Conservation (phyloP, 2,888 invertebrate species). For the Ephialtes manifestator region DNA sequence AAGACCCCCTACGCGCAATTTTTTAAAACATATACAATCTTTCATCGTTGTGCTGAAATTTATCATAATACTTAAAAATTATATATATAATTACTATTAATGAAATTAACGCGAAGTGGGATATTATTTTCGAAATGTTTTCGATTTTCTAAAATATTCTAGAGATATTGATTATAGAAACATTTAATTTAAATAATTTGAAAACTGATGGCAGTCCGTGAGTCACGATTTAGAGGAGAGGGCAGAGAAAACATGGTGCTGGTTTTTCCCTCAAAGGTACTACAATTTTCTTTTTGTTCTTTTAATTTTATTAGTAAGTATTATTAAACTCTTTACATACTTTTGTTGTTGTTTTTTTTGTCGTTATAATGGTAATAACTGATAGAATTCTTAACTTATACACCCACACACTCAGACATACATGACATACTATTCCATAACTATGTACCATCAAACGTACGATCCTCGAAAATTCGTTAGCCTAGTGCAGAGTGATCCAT, state of each 20-base stretch:
- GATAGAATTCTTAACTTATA: constrained; percentile 81
- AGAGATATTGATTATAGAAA: too few relatives aligned
- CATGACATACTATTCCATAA: constrained; percentile 78
- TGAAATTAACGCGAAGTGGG: too few relatives aligned
- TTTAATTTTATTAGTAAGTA: constrained; percentile 82
- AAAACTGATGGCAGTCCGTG: too few relatives aligned
- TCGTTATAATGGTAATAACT: constrained; percentile 82
- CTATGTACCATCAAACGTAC: constrained; percentile 78
- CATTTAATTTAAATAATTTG: too few relatives aligned
- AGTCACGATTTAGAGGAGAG: not conserved
- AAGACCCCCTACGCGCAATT: too few relatives aligned
- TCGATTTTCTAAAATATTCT: too few relatives aligned
- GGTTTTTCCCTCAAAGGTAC: not conserved
- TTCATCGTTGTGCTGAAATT: too few relatives aligned
- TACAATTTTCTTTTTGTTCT: constrained; percentile 63
- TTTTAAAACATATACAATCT: too few relatives aligned
- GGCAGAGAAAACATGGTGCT: not conserved
- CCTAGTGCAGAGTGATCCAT: constrained; percentile 64
- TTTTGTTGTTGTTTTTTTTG: constrained; percentile 69
- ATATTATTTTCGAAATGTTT: too few relatives aligned
- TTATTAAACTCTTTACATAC: constrained; percentile 84
- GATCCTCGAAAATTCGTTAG: constrained; percentile 75
- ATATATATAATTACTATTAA: too few relatives aligned
- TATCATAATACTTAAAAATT: too few relatives aligned
- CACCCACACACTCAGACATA: constrained; percentile 81